Percentiles rank a stretch among this genome's conserved stretches.
phyloP scores from a whole-genome alignment of 2,113 vertebrate species.

The Cryptoleucopteryx plumbea region DNA sequence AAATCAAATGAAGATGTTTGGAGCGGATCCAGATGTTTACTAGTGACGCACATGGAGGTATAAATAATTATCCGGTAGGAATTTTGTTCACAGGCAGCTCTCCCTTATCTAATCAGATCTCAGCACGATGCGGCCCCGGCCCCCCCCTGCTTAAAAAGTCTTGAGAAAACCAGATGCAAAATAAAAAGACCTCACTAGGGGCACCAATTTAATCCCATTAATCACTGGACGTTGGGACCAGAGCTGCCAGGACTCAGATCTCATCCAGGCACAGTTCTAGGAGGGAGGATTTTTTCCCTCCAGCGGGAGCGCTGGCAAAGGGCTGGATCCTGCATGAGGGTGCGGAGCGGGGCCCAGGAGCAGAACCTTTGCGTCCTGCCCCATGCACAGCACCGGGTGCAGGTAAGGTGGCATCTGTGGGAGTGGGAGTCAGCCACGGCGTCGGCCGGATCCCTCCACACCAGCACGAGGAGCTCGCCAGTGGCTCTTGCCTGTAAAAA shows the following conservation, averaged over 20 bases:
- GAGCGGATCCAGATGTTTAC: conserved; percentile 52
- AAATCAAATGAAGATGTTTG: conserved; percentile 25
- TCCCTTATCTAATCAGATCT: conserved; percentile 35
- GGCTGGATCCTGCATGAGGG: neutral
- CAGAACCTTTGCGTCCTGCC: rapidly evolving
- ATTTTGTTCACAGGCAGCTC: conserved; percentile 29
- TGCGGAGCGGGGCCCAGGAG: neutral
- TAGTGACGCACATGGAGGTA: conserved; percentile 40
- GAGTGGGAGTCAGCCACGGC: neutral
- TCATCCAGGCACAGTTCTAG: neutral
- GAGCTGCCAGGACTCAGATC: neutral
- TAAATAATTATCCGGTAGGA: conserved; percentile 47
- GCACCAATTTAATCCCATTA: neutral
- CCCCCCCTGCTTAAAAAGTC: neutral
- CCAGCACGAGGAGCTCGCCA: neutral
- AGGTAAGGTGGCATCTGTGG: neutral
- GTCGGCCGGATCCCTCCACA: neutral
- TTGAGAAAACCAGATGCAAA: conserved; percentile 40
- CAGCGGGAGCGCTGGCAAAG: neutral
- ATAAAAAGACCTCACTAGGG: neutral
- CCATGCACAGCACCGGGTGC: neutral
- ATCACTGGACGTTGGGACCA: neutral
- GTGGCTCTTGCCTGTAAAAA: neutral
- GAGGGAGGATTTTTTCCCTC: neutral
- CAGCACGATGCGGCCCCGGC: neutral